A percentile compares a stretch with the other conserved stretches of the same genome.
phyloP scores from a whole-genome alignment of 37 sponge, comb jelly and placozoan genomes.

The Theonella swinhoei region DNA sequence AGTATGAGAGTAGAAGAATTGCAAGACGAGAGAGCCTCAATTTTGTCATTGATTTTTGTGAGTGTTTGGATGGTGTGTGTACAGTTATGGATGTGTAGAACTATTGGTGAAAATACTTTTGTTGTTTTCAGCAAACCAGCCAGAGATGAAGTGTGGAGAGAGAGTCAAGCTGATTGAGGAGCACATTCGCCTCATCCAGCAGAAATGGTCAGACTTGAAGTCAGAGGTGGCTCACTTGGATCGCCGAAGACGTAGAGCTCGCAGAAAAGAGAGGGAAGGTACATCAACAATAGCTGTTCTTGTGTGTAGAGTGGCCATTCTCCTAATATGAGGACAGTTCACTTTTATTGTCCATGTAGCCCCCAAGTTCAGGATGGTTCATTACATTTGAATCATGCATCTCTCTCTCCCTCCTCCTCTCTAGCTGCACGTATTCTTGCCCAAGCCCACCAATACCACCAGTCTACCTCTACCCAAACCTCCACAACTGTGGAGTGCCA shows the following conservation, averaged over 20 bases:
- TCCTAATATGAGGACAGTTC: too few species aligned
- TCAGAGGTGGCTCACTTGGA: slow-evolving; percentile 68
- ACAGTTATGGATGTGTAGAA: neutral
- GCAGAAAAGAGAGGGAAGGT: slow-evolving; percentile 72
- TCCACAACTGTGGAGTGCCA: too few species aligned
- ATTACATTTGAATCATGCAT: too few species aligned
- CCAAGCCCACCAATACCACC: neutral
- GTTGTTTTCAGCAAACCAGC: slow-evolving; percentile 17
- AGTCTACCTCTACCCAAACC: neutral
- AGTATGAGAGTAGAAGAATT: slow-evolving; percentile 39
- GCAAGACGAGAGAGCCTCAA: slow-evolving; percentile 38
- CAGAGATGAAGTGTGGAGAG: slow-evolving; percentile 44
- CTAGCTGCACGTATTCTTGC: neutral
- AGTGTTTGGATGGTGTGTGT: neutral
- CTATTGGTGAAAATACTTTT: neutral
- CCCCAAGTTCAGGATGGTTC: too few species aligned
- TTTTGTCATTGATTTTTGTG: slow-evolving; percentile 24
- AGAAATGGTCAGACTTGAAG: slow-evolving; percentile 62
- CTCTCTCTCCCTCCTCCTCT: neutral
- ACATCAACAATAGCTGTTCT: too few species aligned
- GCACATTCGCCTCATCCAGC: slow-evolving; percentile 47
- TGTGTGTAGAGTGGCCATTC: too few species aligned
- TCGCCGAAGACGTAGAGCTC: slow-evolving; percentile 62
- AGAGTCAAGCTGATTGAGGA: slow-evolving; percentile 56
- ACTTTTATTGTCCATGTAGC: too few species aligned